phyloP scores from a whole-genome alignment of 2,113 vertebrate genomes.

The Guaruba guarouba region DNA sequence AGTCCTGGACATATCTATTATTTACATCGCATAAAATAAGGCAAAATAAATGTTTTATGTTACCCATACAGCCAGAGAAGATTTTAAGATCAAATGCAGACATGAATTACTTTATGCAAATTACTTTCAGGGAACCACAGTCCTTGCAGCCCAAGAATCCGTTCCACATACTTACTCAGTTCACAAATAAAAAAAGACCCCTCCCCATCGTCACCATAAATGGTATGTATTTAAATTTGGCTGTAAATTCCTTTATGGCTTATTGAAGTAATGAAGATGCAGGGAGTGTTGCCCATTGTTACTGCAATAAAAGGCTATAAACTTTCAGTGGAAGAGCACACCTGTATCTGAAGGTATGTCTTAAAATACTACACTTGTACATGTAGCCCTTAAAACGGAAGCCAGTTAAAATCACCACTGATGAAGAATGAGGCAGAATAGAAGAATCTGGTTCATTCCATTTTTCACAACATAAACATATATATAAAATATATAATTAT shows the following conservation, averaged over 20 bases:
- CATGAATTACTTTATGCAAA: neutral
- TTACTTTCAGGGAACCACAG: neutral
- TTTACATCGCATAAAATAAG: neutral
- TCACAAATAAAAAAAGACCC: neutral
- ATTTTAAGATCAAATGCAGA: slow-evolving; percentile 12
- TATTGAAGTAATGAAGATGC: neutral
- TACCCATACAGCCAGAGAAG: neutral
- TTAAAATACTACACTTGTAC: neutral
- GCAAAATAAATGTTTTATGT: slow-evolving; percentile 14
- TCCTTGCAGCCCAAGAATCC: neutral
- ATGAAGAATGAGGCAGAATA: neutral
- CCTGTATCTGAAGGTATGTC: neutral
- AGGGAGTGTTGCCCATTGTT: neutral
- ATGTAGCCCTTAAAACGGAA: neutral
- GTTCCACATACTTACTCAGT: neutral
- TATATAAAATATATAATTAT: neutral
- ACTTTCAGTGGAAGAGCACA: neutral
- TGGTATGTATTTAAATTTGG: neutral
- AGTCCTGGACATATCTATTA: neutral
- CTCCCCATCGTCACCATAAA: neutral
- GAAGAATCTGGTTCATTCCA: neutral
- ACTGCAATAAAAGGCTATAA: neutral
- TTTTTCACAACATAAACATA: neutral
- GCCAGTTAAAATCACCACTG: neutral
- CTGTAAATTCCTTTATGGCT: neutral